A percentile compares a stretch with the other conserved stretches of the same genome.
Conservation (phyloP, 2,113 vertebrate genomes). For the Clarias gariepinus region DNA sequence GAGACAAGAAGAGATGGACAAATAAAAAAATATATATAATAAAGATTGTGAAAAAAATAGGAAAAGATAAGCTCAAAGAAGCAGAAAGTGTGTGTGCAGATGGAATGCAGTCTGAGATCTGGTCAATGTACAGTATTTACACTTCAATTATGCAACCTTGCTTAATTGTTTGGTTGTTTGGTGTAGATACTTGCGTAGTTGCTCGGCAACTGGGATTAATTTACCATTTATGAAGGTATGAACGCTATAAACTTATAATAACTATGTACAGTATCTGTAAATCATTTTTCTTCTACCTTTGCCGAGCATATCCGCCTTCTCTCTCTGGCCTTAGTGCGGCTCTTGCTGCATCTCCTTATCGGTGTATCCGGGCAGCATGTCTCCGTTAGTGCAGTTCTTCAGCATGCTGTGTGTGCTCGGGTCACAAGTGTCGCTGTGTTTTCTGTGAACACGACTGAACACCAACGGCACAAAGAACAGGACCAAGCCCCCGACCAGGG, state of each 20-base stretch:
- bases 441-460: conserved; percentile 76
- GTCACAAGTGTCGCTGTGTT: conserved; percentile 72
- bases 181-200: neutral
- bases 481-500: conserved; percentile 86
- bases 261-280: neutral
- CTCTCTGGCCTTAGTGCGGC: neutral
- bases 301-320: neutral
- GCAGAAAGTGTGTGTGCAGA: neutral
- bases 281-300: neutral
- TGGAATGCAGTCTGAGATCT: neutral
- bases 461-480: conserved; percentile 89
- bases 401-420: conserved; percentile 72
- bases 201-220: neutral
- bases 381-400: conserved; percentile 72
- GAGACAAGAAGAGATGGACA: neutral
- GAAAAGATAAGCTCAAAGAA: neutral
- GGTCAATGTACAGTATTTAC: neutral
- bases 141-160: neutral
- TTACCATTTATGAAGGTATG: neutral
- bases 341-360: conserved; percentile 78
- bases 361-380: conserved; percentile 87
- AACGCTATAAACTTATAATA: neutral
- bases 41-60: neutral
- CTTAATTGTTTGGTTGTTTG: neutral
- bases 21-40: neutral